Evolutionary conservation across 2,113 vertebrate genomes (phyloP).

Genomic region (Formicarius rufipectus): DNA sequence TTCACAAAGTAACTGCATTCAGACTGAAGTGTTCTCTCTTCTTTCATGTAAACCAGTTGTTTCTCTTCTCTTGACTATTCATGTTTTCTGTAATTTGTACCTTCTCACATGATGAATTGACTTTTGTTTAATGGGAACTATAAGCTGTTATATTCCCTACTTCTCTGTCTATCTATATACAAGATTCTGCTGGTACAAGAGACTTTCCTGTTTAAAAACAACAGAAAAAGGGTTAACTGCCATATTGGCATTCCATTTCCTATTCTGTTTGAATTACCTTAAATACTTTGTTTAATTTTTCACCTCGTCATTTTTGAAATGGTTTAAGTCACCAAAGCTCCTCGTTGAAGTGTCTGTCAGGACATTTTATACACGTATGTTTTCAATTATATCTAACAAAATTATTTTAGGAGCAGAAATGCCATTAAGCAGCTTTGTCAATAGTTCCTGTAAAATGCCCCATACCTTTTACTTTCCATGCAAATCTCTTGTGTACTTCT

Average conservation of each 20-base stretch:
- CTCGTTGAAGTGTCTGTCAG: conserved; percentile 64
- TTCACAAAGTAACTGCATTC: conserved; percentile 88
- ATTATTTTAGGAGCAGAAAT: conserved; percentile 67
- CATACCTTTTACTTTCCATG: conserved; percentile 44
- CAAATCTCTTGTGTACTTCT: conserved; percentile 63
- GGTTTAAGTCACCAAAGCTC: conserved; percentile 74
- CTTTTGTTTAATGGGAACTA: conserved; percentile 69
- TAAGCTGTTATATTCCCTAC: conserved; percentile 57
- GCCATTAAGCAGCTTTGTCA: conserved; percentile 41
- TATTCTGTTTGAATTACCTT: conserved; percentile 41
- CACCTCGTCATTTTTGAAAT: conserved; percentile 8
- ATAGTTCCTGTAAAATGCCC: conserved; percentile 61
- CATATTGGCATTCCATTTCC: conserved; percentile 76
- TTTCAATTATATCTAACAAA: conserved; percentile 68
- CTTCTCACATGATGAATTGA: conserved; percentile 62
- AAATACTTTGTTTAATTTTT: conserved; percentile 42
- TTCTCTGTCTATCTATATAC: conserved; percentile 48
- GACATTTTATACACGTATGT: conserved; percentile 69
- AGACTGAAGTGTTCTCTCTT: conserved; percentile 40
- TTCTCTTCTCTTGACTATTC: conserved; percentile 70
- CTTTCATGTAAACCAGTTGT: conserved; percentile 62
- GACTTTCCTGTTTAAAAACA: conserved; percentile 67
- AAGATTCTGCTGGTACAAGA: conserved; percentile 76
- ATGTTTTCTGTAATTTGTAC: conserved; percentile 75
- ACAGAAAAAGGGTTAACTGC: conserved; percentile 59